Evolutionary conservation across 2,888 invertebrate genomes (phyloP).

Genomic region (Pachydiplax longipennis): DNA sequence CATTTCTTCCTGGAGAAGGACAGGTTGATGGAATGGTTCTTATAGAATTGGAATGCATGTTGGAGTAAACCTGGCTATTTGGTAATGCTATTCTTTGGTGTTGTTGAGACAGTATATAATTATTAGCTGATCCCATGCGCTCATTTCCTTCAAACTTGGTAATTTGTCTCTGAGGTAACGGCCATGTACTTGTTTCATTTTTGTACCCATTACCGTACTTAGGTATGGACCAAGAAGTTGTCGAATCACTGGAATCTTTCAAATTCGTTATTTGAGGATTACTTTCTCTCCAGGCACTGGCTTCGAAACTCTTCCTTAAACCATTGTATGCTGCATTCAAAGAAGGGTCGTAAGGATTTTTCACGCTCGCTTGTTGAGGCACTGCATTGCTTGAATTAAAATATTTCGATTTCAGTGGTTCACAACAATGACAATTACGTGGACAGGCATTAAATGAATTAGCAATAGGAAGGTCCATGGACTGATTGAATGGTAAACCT

Average conservation of each 20-base stretch:
- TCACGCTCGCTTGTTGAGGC: background rate
- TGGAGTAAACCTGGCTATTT: background rate
- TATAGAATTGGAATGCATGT: background rate
- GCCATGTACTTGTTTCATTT: background rate
- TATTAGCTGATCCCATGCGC: background rate
- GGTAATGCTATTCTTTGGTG: slow-evolving; percentile 9
- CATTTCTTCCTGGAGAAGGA: background rate
- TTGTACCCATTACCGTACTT: slow-evolving; percentile 14
- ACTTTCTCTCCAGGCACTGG: slow-evolving; percentile 4
- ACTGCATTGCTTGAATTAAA: background rate
- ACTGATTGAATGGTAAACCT: slow-evolving; percentile 14
- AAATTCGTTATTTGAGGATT: background rate
- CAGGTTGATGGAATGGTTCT: background rate
- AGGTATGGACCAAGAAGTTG: background rate
- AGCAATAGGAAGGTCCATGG: background rate
- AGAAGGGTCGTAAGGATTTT: background rate
- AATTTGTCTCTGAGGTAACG: background rate
- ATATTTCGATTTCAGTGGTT: slow-evolving; percentile 17
- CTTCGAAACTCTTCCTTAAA: background rate
- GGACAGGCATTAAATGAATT: background rate
- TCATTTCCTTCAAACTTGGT: background rate
- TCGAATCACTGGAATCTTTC: background rate
- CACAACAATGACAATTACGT: slow-evolving; percentile 22
- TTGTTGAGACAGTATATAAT: slow-evolving; percentile 5
- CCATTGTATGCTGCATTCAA: background rate